phyloP scores from a whole-genome alignment of 1,140 invertebrate genomes.

The Neodiprion virginianus region DNA sequence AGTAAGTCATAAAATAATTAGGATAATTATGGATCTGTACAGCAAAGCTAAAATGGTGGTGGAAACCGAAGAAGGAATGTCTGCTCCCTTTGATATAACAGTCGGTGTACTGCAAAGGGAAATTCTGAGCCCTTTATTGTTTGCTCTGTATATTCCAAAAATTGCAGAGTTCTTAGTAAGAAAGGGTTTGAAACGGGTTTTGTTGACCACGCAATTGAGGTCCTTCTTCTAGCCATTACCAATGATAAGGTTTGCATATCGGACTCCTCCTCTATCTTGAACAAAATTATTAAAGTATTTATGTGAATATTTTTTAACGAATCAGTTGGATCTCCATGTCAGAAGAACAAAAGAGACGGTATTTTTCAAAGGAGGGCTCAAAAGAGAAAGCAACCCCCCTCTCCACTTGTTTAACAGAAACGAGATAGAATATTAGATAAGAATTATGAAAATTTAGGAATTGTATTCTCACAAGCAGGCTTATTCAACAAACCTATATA shows the following conservation, averaged over 20 bases:
- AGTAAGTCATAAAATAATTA: slow-evolving; percentile 26
- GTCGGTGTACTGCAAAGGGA: slow-evolving; percentile 28
- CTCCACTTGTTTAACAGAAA: not conserved
- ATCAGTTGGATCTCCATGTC: slow-evolving; percentile 18
- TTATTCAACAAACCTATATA: not conserved
- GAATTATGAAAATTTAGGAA: not conserved
- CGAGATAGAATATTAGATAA: not conserved
- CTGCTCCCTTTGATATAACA: not conserved
- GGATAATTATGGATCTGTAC: slow-evolving; percentile 27
- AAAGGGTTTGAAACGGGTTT: slow-evolving; percentile 17
- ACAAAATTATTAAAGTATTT: not conserved
- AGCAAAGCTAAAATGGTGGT: slow-evolving; percentile 18
- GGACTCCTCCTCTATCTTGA: not conserved
- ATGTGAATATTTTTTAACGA: slow-evolving; percentile 16
- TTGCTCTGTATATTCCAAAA: slow-evolving; percentile 24
- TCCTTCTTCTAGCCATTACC: slow-evolving; percentile 24
- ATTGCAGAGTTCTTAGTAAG: slow-evolving; percentile 20
- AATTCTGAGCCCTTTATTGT: slow-evolving; percentile 19
- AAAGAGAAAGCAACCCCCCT: not conserved
- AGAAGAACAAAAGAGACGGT: slow-evolving; percentile 22
- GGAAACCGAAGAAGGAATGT: not conserved
- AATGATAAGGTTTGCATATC: slow-evolving; percentile 29
- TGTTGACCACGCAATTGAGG: slow-evolving; percentile 11
- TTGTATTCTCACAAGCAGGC: too few species aligned
- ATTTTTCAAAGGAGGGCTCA: slow-evolving; percentile 17